Evolutionary conservation across 2,888 invertebrate species (phyloP).

Genomic region (Dioctria linearis): DNA sequence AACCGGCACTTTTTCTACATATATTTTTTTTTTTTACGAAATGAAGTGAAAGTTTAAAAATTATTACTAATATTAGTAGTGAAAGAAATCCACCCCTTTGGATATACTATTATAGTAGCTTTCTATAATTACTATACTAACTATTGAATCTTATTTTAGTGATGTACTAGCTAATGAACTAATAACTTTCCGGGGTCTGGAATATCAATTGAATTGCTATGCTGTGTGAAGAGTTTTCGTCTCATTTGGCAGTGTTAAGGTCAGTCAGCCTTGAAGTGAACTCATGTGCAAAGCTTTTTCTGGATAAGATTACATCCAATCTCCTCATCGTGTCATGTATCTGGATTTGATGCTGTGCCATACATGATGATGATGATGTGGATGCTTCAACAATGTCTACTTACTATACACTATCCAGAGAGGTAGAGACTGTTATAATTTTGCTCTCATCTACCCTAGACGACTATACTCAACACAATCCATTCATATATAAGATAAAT

Average conservation of each 20-base stretch:
- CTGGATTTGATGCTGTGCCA: background rate
- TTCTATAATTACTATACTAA: too few relatives aligned
- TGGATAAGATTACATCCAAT: background rate
- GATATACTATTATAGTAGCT: background rate
- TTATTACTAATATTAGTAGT: background rate
- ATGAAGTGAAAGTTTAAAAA: slow-evolving; percentile 35
- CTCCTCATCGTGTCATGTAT: background rate
- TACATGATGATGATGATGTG: background rate
- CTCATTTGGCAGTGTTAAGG: slow-evolving; percentile 3
- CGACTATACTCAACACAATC: too few relatives aligned
- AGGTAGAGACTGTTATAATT: background rate
- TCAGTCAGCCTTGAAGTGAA: background rate
- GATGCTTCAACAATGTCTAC: background rate
- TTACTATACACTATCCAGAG: background rate
- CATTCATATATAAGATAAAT: background rate
- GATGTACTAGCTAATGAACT: too few relatives aligned
- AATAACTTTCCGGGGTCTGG: background rate
- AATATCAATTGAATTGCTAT: background rate
- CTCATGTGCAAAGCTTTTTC: background rate
- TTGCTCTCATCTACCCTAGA: background rate
- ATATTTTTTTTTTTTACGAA: background rate
- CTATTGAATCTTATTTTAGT: too few relatives aligned
- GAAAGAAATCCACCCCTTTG: slow-evolving; percentile 6
- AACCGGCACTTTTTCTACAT: slow-evolving; percentile 13
- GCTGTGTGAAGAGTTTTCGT: background rate